Evolutionary conservation across 2,113 vertebrate genomes (phyloP).

Genomic region (Ornithorhynchus anatinus): DNA sequence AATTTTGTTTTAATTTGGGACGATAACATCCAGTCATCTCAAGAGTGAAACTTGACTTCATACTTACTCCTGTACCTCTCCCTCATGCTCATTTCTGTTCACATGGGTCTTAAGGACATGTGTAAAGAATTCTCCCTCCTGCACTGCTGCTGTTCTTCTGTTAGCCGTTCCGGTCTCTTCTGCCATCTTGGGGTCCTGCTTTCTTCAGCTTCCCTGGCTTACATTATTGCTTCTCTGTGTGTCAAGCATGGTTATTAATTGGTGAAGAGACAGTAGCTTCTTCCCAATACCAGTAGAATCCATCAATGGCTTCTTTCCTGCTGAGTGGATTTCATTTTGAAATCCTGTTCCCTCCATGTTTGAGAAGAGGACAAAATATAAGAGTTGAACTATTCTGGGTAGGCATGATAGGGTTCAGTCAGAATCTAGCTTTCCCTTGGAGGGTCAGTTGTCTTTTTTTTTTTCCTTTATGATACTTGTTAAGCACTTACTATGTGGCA

Average conservation of each 20-base stretch:
- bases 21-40: too few species aligned
- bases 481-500: too few species aligned
- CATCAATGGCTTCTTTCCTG: neutral
- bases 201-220: conserved; percentile 41
- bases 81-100: neutral
- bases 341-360: neutral
- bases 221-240: conserved; percentile 43
- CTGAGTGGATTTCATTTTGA: neutral
- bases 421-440: too few species aligned
- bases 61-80: too few species aligned
- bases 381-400: too few species aligned
- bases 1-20: too few species aligned
- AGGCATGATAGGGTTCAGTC: too few species aligned
- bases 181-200: conserved; percentile 27
- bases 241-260: conserved; percentile 2
- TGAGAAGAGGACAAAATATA: too few species aligned
- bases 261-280: too few species aligned
- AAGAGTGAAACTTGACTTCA: too few species aligned
- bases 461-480: too few species aligned
- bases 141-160: conserved; percentile 12
- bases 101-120: neutral
- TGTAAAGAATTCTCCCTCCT: neutral
- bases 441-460: too few species aligned
- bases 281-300: neutral
- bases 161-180: conserved; percentile 17